A percentile compares a stretch with the other conserved stretches of the same genome.
Conservation (phyloP, 2,113 vertebrate species). For the Sylvietta virens region DNA sequence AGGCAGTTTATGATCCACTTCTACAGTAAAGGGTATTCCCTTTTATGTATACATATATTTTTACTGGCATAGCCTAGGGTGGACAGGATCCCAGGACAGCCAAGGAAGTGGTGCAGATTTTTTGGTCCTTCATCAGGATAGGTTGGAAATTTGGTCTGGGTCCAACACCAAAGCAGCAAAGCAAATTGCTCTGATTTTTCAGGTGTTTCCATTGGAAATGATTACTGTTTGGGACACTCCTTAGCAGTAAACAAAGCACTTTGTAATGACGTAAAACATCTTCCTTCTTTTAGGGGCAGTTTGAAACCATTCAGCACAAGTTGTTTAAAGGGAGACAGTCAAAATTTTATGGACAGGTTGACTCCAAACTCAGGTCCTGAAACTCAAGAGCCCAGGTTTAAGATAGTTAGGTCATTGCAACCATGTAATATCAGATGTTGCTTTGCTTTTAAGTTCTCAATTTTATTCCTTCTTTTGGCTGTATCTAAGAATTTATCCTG, state of each 20-base stretch:
- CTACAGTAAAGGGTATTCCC: background rate
- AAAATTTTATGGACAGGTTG: background rate
- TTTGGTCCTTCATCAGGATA: background rate
- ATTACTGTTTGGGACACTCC: background rate
- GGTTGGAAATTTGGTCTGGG: background rate
- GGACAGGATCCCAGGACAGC: background rate
- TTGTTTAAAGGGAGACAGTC: background rate
- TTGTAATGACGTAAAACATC: background rate
- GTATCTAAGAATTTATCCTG: background rate
- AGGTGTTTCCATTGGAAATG: background rate
- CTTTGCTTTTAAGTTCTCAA: background rate
- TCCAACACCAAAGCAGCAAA: background rate
- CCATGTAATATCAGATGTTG: background rate
- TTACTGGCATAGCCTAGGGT: background rate
- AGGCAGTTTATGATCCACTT: background rate
- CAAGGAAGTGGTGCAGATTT: background rate
- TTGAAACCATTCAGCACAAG: background rate
- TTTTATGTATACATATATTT: background rate
- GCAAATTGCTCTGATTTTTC: background rate
- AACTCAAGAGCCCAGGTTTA: background rate
- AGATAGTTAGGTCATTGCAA: background rate
- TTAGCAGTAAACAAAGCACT: background rate
- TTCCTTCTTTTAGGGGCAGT: background rate
- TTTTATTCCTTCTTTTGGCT: background rate
- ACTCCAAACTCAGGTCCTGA: background rate